These are phyloP conservation scores for Apodemia mormo DNA, from an alignment of 2,888 invertebrate species.

Conservation along the genomic window DNA sequence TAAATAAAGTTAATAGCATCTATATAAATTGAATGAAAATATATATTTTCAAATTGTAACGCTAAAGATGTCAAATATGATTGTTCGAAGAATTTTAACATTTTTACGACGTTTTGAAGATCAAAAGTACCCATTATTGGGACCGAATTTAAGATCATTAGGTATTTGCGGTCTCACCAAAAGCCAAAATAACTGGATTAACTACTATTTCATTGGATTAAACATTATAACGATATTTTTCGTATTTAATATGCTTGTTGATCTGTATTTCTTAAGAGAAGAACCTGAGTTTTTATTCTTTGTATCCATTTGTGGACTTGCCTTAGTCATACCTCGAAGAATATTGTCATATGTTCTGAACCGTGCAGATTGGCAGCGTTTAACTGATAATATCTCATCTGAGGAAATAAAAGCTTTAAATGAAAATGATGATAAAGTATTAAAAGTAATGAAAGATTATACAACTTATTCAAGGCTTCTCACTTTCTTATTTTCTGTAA, in stretches of 20 bases:
- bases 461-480: conserved; percentile 52
- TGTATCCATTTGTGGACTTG: conserved; percentile 49
- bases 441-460: conserved; percentile 46
- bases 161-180: conserved; percentile 56
- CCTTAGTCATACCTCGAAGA: conserved; percentile 48
- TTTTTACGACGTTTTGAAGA: conserved; percentile 49
- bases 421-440: conserved; percentile 37
- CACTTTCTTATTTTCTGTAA: conserved; percentile 53
- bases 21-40: not conserved
- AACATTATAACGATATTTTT: conserved; percentile 46
- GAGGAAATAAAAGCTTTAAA: conserved; percentile 48
- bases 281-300: conserved; percentile 52
- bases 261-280: conserved; percentile 49
- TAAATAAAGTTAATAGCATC: not conserved
- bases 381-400: conserved; percentile 44
- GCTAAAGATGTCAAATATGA: conserved; percentile 37
- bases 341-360: conserved; percentile 43
- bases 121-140: conserved; percentile 55
- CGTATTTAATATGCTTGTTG: conserved; percentile 46
- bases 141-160: conserved; percentile 57
- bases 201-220: conserved; percentile 42
- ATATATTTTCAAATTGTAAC: not conserved
- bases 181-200: conserved; percentile 45
- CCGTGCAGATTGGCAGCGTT: conserved; percentile 43
- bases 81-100: conserved; percentile 42